Percentiles rank a stretch among this genome's conserved stretches.
phyloP scores from a whole-genome alignment of 1,140 invertebrate genomes.

The Dendroctonus ponderosae region DNA sequence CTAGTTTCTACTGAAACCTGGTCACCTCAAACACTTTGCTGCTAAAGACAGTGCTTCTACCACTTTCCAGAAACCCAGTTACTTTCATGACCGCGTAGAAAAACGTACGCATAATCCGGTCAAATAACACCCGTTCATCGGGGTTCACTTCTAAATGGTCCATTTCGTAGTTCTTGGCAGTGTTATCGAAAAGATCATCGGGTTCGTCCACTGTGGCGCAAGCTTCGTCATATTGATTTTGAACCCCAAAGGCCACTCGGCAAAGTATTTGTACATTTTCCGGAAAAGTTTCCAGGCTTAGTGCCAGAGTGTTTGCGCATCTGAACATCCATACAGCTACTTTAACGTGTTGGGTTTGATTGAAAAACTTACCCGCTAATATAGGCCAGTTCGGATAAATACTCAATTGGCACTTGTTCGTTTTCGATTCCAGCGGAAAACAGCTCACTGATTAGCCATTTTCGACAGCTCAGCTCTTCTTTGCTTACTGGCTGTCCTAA shows the following conservation, averaged over 20 bases:
- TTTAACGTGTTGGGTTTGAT: not conserved
- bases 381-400: slow-evolving; percentile 33
- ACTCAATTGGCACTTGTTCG: slow-evolving; percentile 32
- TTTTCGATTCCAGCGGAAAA: slow-evolving; percentile 58
- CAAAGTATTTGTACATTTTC: slow-evolving; percentile 35
- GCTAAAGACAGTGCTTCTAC: slow-evolving; percentile 31
- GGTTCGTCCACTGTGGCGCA: slow-evolving; percentile 37
- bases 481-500: slow-evolving; percentile 53
- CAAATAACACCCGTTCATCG: slow-evolving; percentile 52
- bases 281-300: slow-evolving; percentile 36
- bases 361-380: slow-evolving; percentile 15
- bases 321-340: slow-evolving; percentile 9
- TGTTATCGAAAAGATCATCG: slow-evolving; percentile 41
- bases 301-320: slow-evolving; percentile 25
- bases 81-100: slow-evolving; percentile 59
- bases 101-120: slow-evolving; percentile 55
- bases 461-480: slow-evolving; percentile 53
- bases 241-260: slow-evolving; percentile 42
- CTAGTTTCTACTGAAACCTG: not conserved
- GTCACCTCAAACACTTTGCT: slow-evolving; percentile 43
- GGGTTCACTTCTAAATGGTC: slow-evolving; percentile 51
- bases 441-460: slow-evolving; percentile 58
- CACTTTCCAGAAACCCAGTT: slow-evolving; percentile 49
- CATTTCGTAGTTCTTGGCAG: slow-evolving; percentile 46
- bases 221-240: slow-evolving; percentile 45